Evolutionary conservation across 2,888 invertebrate genomes (phyloP), one percentile per base, ranked within the genome.

Genomic region (Chloromyia formosa): DNA sequence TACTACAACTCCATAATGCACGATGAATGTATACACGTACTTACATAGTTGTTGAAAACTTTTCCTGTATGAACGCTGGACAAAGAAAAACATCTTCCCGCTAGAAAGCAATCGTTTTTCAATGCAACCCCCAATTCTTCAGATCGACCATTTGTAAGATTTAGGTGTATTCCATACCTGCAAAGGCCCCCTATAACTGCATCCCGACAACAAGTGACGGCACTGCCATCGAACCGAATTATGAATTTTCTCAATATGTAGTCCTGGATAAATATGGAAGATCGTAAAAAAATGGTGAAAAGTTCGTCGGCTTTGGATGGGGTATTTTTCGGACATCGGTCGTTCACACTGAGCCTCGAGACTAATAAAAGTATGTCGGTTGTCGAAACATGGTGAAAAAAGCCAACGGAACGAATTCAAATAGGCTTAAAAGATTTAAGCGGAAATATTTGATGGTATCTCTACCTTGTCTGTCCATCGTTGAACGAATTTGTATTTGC

Each of bases 391-490:
- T 14, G 10, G 16, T 20, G 45, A 66, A 66, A 61, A 27, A 61
- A 61, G 56, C 20, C 16, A 56, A 56, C 20, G 62, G 42, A 62
- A 40, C 23, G 14, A 45, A 22, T 35, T 49, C 66, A 66, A 66
- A 66, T 45, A 66, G 66, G 66, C 66, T 66, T 66, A 66, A 66
- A 45, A 66, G 66, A 66, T 66, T 66, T 66, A 49, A 66, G 20
- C 42, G 66, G 49, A 45, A 66, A 66, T 16, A 56, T 42, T 66
- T 45, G 66, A 66, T 66, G 66, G 7, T 35, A 35, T 35, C 27
- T 35, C 20, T 66, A 66, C 45, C 66, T 66, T 66, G 45, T 66
- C 22, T 27, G 20, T 35, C 0, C 62, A 40, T 35, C 27, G 7
- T 4, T 35, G 27, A 35, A 35, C 27, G 27, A 35, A 35, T 35